phyloP scores from a whole-genome alignment of 2,113 vertebrate genomes.

The Pao palembangensis region DNA sequence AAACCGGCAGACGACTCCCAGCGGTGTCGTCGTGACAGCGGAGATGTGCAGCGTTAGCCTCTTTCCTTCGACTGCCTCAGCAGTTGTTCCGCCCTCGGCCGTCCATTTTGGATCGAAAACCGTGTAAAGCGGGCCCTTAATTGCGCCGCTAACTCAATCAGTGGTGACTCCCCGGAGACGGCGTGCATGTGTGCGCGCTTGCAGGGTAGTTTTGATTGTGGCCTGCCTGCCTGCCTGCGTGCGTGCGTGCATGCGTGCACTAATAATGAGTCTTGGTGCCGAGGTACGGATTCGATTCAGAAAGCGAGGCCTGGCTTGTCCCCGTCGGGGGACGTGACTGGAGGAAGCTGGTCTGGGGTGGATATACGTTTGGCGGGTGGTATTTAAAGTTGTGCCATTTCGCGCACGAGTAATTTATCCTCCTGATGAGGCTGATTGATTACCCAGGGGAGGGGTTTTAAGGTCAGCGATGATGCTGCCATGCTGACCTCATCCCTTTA shows the following conservation, averaged over 20 bases:
- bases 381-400: constrained; percentile 36
- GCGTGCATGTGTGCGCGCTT: constrained; percentile 1
- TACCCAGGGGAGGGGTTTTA: constrained; percentile 45
- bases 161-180: constrained; percentile 44
- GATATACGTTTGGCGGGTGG: constrained; percentile 40
- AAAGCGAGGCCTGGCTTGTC: constrained; percentile 42
- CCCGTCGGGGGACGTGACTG: constrained; percentile 34
- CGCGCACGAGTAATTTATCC: constrained; percentile 29
- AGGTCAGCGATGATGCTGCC: constrained; percentile 31
- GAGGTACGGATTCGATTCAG: constrained; percentile 45
- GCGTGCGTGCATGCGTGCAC: constrained; percentile 17
- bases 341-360: constrained; percentile 22
- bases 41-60: constrained; percentile 51
- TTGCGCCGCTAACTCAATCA: constrained; percentile 67
- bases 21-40: constrained; percentile 41
- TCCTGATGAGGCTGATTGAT: constrained; percentile 50
- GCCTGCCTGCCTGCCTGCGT: constrained; percentile 30
- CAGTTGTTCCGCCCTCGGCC: constrained; percentile 51
- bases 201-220: constrained; percentile 3
- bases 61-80: constrained; percentile 56
- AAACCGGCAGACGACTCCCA: constrained; percentile 45
- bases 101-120: constrained; percentile 64
- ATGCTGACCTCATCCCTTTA: constrained; percentile 41
- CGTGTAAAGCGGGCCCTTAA: constrained; percentile 55
- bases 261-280: constrained; percentile 61